These are phyloP conservation scores for Chlorospingus flavigularis DNA, from an alignment of 2,797 vertebrate species.

Conservation along the genomic window DNA sequence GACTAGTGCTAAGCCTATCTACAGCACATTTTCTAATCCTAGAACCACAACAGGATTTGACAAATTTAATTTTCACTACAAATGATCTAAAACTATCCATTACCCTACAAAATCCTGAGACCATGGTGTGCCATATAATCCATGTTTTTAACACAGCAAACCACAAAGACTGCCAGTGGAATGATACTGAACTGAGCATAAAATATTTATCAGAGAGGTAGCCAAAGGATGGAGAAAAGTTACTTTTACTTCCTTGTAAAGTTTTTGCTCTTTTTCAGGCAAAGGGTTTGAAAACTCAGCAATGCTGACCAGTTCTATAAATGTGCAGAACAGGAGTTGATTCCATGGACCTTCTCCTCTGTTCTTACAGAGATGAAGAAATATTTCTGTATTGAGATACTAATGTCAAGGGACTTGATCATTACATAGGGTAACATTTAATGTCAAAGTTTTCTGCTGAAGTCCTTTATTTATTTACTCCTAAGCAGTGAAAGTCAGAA, in stretches of 20 bases:
- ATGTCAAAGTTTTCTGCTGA: background rate
- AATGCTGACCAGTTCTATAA: background rate
- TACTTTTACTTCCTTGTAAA: background rate
- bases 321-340: background rate
- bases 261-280: background rate
- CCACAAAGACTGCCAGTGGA: background rate
- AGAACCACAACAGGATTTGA: background rate
- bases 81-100: background rate
- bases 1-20: background rate
- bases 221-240: background rate
- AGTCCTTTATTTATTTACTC: background rate
- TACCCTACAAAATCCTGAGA: background rate
- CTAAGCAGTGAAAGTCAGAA: background rate
- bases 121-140: background rate
- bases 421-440: background rate
- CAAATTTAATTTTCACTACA: conserved; percentile 5
- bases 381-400: background rate
- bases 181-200: background rate
- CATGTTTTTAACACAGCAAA: background rate
- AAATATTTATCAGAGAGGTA: background rate
- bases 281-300: background rate
- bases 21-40: background rate
- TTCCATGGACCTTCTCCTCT: background rate
- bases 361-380: background rate
- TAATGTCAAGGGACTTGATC: background rate